Percentiles rank a stretch among this genome's conserved stretches.
Conservation (phyloP, 2,797 vertebrate species). For the Acridotheres tristis region DNA sequence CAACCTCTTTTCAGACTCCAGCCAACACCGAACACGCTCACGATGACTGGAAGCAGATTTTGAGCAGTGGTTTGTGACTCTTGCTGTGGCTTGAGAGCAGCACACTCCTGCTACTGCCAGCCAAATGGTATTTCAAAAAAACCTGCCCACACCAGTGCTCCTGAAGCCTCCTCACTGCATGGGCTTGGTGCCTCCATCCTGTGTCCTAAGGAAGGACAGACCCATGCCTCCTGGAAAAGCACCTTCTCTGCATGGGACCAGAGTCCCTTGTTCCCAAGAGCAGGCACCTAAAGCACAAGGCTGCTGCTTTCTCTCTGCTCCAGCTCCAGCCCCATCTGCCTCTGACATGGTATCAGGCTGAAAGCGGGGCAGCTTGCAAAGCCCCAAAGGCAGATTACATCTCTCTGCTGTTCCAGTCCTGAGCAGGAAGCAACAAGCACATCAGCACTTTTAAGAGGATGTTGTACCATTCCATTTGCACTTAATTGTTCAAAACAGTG, state of each 20-base stretch:
- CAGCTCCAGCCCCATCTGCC: background rate
- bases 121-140: background rate
- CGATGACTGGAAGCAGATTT: background rate
- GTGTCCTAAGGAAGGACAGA: background rate
- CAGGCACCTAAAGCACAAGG: background rate
- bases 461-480: background rate
- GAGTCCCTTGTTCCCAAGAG: accelerated
- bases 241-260: background rate
- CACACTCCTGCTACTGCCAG: background rate
- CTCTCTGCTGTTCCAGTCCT: background rate
- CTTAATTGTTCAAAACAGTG: accelerated
- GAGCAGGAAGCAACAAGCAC: background rate
- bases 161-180: background rate
- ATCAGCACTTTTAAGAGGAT: background rate
- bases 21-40: accelerated
- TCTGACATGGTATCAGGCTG: background rate
- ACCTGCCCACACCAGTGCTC: background rate
- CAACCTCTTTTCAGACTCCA: background rate
- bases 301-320: background rate
- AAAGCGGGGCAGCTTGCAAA: background rate
- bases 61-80: background rate
- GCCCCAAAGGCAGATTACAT: background rate
- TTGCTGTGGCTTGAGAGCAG: background rate
- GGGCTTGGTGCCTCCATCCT: background rate
- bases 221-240: background rate